A percentile compares a stretch with the other conserved stretches of the same genome.
phyloP scores from a whole-genome alignment of 2,888 invertebrate genomes.

The Ceriagrion tenellum region DNA sequence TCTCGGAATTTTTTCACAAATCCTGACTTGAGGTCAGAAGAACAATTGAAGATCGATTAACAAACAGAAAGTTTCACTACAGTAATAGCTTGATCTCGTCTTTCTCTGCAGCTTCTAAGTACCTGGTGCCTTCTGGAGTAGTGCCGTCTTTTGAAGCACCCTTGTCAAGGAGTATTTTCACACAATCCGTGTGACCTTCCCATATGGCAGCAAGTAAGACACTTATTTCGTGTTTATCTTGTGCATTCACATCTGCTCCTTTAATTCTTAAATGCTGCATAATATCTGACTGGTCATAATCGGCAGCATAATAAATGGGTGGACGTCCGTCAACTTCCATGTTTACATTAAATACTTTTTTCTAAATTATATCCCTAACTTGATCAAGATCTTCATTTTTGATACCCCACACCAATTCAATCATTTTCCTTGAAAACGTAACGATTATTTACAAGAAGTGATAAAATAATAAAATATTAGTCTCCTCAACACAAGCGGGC shows the following conservation, averaged over 20 bases:
- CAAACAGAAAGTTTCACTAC: constrained; percentile 72
- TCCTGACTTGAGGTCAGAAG: constrained; percentile 62
- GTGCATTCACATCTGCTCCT: constrained; percentile 95
- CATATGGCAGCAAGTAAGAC: constrained; percentile 96
- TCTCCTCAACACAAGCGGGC: constrained; percentile 25
- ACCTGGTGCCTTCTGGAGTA: constrained; percentile 93
- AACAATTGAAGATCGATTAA: constrained; percentile 53
- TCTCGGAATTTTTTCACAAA: constrained; percentile 48
- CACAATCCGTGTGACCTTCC: constrained; percentile 97
- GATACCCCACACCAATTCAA: constrained; percentile 95
- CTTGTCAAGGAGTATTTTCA: constrained; percentile 91
- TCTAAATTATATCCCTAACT: constrained; percentile 92
- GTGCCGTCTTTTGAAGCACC: constrained; percentile 90
- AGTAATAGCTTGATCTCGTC: constrained; percentile 92
- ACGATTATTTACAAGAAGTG: constrained; percentile 31
- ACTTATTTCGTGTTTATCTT: constrained; percentile 97
- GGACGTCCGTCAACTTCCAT: constrained; percentile 92
- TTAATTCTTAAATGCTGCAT: constrained; percentile 91
- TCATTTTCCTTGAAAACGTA: constrained; percentile 81
- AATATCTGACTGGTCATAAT: constrained; percentile 96
- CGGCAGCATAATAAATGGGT: constrained; percentile 96
- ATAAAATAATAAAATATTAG: constrained; percentile 73
- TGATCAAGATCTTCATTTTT: constrained; percentile 96
- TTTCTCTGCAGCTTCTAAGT: constrained; percentile 93
- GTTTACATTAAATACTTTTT: constrained; percentile 92